Evolutionary conservation across 2,888 invertebrate genomes (phyloP).

Genomic region (Hemaris fuciformis): DNA sequence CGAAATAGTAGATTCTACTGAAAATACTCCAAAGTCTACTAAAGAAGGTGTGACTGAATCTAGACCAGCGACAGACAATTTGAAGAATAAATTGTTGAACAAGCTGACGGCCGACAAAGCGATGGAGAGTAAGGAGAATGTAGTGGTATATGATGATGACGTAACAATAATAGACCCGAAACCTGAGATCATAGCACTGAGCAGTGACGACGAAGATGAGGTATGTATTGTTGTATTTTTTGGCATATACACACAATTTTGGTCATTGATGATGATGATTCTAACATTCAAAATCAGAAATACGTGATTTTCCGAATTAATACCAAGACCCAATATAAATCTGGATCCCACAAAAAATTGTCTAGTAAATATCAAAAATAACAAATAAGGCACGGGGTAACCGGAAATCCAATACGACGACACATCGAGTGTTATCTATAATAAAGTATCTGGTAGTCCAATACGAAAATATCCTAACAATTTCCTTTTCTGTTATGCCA

Average conservation of each 20-base stretch:
- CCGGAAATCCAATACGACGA: no score
- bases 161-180: constrained; percentile 61
- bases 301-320: no score
- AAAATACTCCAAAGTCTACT: constrained; percentile 16
- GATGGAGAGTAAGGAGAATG: constrained; percentile 30
- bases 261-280: neutral
- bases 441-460: no score
- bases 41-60: constrained; percentile 7
- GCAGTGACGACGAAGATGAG: constrained; percentile 71
- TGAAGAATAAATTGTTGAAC: neutral
- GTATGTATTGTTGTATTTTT: constrained; percentile 27
- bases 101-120: constrained; percentile 18
- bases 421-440: no score
- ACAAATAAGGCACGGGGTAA: no score
- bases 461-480: no score
- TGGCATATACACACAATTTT: neutral
- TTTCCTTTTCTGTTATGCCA: no score
- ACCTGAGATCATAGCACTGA: constrained; percentile 66
- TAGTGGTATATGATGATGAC: constrained; percentile 58
- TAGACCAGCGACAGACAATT: neutral
- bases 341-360: no score
- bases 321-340: no score
- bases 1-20: constrained; percentile 14
- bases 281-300: no score
- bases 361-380: no score